Evolutionary conservation across 2,113 vertebrate genomes (phyloP), one percentile per base, ranked within the genome.

Genomic region (Neoarius graeffei): DNA sequence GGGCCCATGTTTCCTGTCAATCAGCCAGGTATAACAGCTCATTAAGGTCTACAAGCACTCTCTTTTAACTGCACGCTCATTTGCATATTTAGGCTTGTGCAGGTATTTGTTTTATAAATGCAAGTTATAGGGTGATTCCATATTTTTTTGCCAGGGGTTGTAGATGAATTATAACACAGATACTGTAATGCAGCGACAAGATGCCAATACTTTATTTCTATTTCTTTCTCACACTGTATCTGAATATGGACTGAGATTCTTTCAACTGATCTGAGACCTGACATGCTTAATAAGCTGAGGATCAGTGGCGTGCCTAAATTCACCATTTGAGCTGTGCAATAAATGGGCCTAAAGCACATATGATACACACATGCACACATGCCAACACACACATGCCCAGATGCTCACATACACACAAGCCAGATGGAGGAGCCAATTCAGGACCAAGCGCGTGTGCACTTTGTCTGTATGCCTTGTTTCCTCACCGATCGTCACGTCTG

Each of bases 401-500:
- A 90, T 90, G 90, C 90, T 90, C 35, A 20, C 59, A 50, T 83
- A 85, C 89, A 86, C 67, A 86, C 79, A 54, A 59, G 81, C 86
- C 94, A 95, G 94, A 95, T 96, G 94, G 92, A 94, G 89, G 59
- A 87, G 87, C n/a, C 87, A 84, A 81, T 76, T 74, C 87, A 79
- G 86, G 89, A 84, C 73, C 71, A 69, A 76, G 81, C 83, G 89
- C 48, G 19, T 42, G 85, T 71, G 85, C 83, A 88, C 89, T 87
- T 89, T 77, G 60, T 85, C 89, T 19, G 69, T 85, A 90, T 87
- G 76, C 87, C 69, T 64, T 56, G 14, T 79, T 85, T 91, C 81
- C 92, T 91, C 91, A 92, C 92, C 89, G 91, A 93, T 94, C 79
- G 27, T 93, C 92, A 94, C 91, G 93, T 93, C 93, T 94, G 91